Evolutionary conservation across 2,797 vertebrate genomes (phyloP).

Genomic region (Schizopygopsis malacanthus): DNA sequence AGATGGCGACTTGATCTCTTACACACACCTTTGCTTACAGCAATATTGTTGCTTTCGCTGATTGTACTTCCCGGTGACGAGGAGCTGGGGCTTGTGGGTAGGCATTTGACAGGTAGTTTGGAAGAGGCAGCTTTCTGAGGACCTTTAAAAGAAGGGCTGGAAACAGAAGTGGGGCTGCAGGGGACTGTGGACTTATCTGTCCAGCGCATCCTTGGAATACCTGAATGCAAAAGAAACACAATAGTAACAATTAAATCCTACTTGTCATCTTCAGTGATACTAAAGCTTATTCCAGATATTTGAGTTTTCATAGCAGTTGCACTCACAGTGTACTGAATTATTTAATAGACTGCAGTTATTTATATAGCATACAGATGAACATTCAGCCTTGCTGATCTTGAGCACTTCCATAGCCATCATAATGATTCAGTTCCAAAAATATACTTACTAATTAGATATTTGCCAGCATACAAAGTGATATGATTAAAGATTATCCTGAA

Average conservation of each 20-base stretch:
- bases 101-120: slow-evolving; percentile 81
- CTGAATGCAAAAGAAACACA: slow-evolving; percentile 59
- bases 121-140: slow-evolving; percentile 66
- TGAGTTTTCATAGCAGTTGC: not conserved
- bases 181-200: slow-evolving; percentile 51
- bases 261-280: not conserved
- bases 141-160: slow-evolving; percentile 47
- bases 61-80: slow-evolving; percentile 76
- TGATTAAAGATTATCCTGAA: not conserved
- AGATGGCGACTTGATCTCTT: slow-evolving; percentile 24
- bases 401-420: not conserved
- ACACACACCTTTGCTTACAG: slow-evolving; percentile 67
- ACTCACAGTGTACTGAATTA: not conserved
- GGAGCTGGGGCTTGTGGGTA: slow-evolving; percentile 74
- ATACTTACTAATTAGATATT: not conserved
- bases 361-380: not conserved
- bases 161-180: slow-evolving; percentile 43
- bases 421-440: not conserved
- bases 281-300: not conserved
- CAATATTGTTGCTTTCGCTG: slow-evolving; percentile 69
- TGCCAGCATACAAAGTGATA: not conserved
- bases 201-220: slow-evolving; percentile 68
- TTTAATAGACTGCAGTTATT: not conserved
- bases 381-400: slow-evolving; percentile 4
- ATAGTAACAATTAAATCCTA: not conserved